These are phyloP conservation scores for Balearica regulorum DNA, from an alignment of 2,797 vertebrate genomes.

Conservation along the genomic window DNA sequence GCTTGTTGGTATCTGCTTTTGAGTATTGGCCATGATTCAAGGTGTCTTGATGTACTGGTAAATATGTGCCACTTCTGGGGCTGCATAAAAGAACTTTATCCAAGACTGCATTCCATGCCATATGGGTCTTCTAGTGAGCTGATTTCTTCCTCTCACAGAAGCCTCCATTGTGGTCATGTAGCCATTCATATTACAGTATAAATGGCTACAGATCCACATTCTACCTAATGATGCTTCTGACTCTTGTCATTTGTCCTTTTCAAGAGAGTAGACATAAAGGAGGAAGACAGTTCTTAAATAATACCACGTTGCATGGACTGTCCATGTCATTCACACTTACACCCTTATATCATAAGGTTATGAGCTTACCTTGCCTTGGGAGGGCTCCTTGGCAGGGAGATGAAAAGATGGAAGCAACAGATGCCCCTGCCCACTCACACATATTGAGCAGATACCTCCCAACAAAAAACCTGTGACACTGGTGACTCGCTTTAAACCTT, in stretches of 20 bases:
- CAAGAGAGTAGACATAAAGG: background rate
- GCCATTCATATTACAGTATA: background rate
- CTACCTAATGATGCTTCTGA: background rate
- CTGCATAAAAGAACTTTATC: background rate
- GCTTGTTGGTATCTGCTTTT: background rate
- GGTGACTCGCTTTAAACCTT: background rate
- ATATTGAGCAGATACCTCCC: background rate
- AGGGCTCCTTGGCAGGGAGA: background rate
- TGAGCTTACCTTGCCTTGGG: background rate
- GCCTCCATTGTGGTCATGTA: background rate
- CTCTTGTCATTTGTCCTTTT: background rate
- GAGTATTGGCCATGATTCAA: background rate
- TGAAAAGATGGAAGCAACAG: background rate
- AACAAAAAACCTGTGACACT: background rate
- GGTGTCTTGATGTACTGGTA: background rate
- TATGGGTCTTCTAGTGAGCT: background rate
- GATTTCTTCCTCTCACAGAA: background rate
- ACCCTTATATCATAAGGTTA: background rate
- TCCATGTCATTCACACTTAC: background rate
- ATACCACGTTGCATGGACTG: background rate
- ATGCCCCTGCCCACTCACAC: background rate
- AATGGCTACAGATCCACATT: background rate
- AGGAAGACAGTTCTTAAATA: background rate
- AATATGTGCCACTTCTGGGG: background rate
- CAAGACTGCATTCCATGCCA: background rate